Percentiles rank a stretch among this genome's conserved stretches.
phyloP scores from a whole-genome alignment of 2,113 vertebrate species.

The Muntiacus reevesi region DNA sequence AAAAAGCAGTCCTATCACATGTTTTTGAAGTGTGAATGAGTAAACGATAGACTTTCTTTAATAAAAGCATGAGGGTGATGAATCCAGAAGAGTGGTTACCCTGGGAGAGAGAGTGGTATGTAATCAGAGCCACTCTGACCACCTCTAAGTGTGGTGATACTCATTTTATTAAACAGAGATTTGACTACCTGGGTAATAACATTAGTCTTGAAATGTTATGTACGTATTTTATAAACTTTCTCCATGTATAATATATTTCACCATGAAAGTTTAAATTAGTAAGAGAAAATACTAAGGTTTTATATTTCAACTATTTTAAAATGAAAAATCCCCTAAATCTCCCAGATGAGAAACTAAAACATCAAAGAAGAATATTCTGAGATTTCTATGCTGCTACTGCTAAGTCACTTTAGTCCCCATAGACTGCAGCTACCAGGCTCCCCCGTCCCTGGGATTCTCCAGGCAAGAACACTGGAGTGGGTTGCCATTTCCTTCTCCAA shows the following conservation, averaged over 20 bases:
- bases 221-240: neutral
- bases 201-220: neutral
- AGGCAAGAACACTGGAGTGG: too few species aligned
- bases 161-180: neutral
- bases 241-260: neutral
- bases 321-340: neutral
- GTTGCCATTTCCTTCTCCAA: too few species aligned
- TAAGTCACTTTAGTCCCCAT: too few species aligned
- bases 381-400: neutral
- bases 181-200: neutral
- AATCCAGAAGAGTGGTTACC: neutral
- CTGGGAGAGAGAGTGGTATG: rapidly evolving
- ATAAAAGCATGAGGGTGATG: neutral
- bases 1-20: neutral
- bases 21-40: neutral
- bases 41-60: neutral
- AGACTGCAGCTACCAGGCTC: too few species aligned
- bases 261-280: neutral
- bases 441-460: too few species aligned
- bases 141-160: neutral
- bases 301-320: neutral
- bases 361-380: neutral
- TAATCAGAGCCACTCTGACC: neutral
- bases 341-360: neutral
- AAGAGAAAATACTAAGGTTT: neutral